Percentiles rank a stretch among this genome's conserved stretches.
Conservation (phyloP, 2,888 invertebrate species). For the Agrotis exclamationis region DNA sequence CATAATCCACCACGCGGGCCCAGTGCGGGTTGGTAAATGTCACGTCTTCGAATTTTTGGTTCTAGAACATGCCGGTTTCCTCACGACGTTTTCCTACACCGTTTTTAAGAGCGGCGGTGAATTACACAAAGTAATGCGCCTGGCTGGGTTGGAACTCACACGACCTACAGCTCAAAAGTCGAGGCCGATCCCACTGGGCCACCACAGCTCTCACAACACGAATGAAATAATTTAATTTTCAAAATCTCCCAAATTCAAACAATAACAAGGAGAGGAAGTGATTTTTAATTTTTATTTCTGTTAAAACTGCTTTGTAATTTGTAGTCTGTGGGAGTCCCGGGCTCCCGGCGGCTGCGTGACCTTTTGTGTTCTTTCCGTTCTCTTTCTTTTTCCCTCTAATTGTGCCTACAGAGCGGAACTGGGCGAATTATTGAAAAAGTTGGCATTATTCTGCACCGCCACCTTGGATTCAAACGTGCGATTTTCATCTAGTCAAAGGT, state of each 20-base stretch:
- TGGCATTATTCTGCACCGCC: constrained; percentile 70
- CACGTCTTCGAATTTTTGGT: too few relatives aligned
- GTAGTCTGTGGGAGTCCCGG: constrained; percentile 52
- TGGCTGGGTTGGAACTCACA: too few relatives aligned
- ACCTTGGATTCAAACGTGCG: constrained; percentile 66
- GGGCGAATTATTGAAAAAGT: constrained; percentile 85
- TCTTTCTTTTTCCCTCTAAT: constrained; percentile 74
- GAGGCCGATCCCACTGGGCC: too few relatives aligned
- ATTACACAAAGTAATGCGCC: too few relatives aligned
- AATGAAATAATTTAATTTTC: too few relatives aligned
- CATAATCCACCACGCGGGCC: too few relatives aligned
- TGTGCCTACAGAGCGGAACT: constrained; percentile 78
- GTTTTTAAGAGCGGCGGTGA: too few relatives aligned
- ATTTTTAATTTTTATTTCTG: constrained; percentile 67
- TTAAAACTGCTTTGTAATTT: constrained; percentile 70
- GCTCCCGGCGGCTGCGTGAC: constrained; percentile 56
- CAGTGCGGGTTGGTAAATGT: too few relatives aligned
- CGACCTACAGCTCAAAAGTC: too few relatives aligned
- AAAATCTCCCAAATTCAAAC: constrained; percentile 10
- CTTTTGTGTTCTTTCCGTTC: constrained; percentile 73
- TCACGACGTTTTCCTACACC: too few relatives aligned
- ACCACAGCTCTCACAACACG: too few relatives aligned
- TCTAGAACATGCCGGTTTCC: too few relatives aligned
- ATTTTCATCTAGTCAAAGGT: constrained; percentile 25
- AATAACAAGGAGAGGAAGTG: constrained; percentile 54